Conservation (phyloP, 2,797 vertebrate genomes). For the Melanotaenia parkinsoni region DNA sequence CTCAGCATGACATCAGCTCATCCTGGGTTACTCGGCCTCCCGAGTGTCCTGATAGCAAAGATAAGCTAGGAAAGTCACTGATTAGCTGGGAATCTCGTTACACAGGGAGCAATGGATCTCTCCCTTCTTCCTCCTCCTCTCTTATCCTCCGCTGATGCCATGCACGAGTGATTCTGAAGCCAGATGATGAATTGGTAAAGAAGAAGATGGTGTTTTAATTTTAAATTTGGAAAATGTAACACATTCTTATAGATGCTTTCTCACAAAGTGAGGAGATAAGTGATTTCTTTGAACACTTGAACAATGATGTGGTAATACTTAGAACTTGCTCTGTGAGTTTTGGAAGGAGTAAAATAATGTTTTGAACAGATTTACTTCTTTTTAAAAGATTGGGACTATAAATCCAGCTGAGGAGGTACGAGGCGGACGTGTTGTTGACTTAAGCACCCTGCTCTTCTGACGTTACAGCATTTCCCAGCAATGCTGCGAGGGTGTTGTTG, state of each 20-base stretch:
- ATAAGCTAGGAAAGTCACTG: constrained; percentile 87
- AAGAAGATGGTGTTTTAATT: constrained; percentile 7
- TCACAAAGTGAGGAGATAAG: background rate
- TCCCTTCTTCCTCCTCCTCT: constrained; percentile 62
- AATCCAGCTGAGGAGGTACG: background rate
- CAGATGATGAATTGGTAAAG: constrained; percentile 39
- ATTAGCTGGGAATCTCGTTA: constrained; percentile 88
- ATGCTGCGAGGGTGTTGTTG: constrained; percentile 30
- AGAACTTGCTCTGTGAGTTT: no score
- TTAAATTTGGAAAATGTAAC: background rate
- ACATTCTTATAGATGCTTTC: background rate
- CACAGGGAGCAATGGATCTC: constrained; percentile 81
- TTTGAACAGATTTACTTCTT: background rate
- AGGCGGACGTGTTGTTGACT: constrained; percentile 26
- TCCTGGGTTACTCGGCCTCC: constrained; percentile 86
- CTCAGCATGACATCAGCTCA: constrained; percentile 85
- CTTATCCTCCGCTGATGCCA: constrained; percentile 54
- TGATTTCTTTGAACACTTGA: background rate
- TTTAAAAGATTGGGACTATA: background rate
- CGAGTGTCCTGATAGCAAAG: constrained; percentile 83
- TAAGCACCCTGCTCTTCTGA: constrained; percentile 15
- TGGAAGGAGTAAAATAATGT: no score
- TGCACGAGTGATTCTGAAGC: constrained; percentile 34
- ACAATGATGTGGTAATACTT: background rate
- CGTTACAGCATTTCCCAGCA: constrained; percentile 38